Conservation (phyloP, 2,888 invertebrate species). For the Loripinus fragilis region DNA sequence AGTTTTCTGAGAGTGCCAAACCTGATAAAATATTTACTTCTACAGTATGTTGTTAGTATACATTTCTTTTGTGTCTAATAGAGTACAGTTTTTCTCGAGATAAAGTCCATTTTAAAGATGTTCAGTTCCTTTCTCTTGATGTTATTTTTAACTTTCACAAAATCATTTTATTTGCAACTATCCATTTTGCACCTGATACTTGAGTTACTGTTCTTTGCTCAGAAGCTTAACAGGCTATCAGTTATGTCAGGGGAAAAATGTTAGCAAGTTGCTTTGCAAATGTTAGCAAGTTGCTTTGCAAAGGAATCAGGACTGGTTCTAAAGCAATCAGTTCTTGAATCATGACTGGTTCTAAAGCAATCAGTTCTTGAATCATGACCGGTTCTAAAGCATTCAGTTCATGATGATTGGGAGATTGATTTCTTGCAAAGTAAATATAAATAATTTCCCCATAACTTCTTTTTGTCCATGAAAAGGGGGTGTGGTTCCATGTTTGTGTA, state of each 20-base stretch:
- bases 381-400: background rate
- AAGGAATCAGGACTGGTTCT: background rate
- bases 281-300: background rate
- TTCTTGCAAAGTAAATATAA: no score
- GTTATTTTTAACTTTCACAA: background rate
- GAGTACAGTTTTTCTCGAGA: no score
- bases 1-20: no score
- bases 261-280: background rate
- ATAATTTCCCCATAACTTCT: background rate
- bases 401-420: no score
- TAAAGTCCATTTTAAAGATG: no score
- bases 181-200: slow-evolving; percentile 15
- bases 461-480: slow-evolving; percentile 3
- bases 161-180: slow-evolving; percentile 5
- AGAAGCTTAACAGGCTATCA: background rate
- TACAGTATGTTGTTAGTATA: no score
- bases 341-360: background rate
- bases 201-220: slow-evolving; percentile 8
- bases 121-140: slow-evolving; percentile 12
- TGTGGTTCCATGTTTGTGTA: slow-evolving; percentile 16
- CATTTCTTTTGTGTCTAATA: no score
- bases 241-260: background rate
- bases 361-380: background rate
- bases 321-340: background rate
- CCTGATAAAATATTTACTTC: no score